Percentiles rank a stretch among this genome's conserved stretches.
These are phyloP conservation scores for Pongo pygmaeus DNA, from an alignment of 2,113 vertebrate genomes.

Conservation along the genomic window DNA sequence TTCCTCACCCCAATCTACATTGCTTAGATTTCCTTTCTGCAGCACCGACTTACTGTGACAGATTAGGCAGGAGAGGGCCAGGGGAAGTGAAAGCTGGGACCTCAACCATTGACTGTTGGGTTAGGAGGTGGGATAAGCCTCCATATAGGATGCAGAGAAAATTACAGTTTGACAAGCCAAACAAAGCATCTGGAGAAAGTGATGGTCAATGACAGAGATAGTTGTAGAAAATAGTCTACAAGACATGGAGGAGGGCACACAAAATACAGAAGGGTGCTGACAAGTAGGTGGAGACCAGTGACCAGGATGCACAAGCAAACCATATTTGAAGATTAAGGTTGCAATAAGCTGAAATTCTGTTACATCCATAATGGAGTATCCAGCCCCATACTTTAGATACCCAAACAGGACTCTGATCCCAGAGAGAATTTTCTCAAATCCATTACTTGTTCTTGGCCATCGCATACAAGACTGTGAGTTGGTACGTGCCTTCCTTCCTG, in stretches of 20 bases:
- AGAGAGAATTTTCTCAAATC: neutral
- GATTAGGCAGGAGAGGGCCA: neutral
- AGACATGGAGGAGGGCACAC: neutral
- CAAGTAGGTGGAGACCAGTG: no score
- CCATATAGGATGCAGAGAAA: neutral
- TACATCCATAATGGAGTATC: neutral
- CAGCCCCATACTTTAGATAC: neutral
- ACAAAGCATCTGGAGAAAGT: neutral
- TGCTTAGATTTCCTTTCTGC: neutral
- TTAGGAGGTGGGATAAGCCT: neutral
- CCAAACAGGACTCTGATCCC: neutral
- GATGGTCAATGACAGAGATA: neutral
- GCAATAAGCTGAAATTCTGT: neutral
- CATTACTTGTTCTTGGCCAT: neutral
- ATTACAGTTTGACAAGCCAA: neutral
- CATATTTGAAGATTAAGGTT: neutral
- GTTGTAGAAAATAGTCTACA: neutral
- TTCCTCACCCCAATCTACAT: neutral
- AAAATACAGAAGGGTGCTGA: neutral
- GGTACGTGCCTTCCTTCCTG: neutral
- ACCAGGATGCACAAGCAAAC: no score
- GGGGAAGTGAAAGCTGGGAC: neutral
- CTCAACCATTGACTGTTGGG: neutral
- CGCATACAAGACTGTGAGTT: neutral
- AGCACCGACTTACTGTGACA: neutral